These are phyloP conservation scores for Cyanoderma ruficeps DNA, from an alignment of 2,113 vertebrate genomes.

Conservation along the genomic window DNA sequence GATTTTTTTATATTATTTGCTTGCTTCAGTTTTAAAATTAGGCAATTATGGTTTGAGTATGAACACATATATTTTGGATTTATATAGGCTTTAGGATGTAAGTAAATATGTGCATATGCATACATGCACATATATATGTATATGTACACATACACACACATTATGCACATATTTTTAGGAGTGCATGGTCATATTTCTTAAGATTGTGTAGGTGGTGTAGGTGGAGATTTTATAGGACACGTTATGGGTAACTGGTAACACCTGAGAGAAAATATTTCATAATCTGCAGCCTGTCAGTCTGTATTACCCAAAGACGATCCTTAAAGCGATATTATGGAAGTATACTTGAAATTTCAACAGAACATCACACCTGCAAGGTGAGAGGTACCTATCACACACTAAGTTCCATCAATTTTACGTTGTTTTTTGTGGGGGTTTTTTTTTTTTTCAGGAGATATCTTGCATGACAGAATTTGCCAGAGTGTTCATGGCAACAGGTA, in stretches of 20 bases:
- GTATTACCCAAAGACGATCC: not conserved
- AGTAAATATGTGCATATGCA: not conserved
- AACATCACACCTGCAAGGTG: not conserved
- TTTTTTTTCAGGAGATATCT: not conserved
- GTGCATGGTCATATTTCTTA: not conserved
- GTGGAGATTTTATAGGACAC: not conserved
- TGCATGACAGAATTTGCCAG: not conserved
- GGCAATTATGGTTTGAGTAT: not conserved
- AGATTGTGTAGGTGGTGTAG: not conserved
- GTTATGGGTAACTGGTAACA: not conserved
- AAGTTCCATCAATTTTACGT: not conserved
- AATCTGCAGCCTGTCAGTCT: not conserved
- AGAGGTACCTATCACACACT: not conserved
- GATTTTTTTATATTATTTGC: not conserved
- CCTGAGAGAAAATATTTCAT: not conserved
- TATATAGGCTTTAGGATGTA: not conserved
- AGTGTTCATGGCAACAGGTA: not conserved
- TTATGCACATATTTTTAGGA: not conserved
- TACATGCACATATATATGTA: too few species aligned
- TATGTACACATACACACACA: not conserved
- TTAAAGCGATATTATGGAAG: not conserved
- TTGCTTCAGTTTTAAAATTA: not conserved
- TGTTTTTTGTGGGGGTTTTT: not conserved
- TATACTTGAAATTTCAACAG: not conserved
- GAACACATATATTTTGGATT: not conserved